These are phyloP conservation scores for Macrochelys suwanniensis DNA, from an alignment of 2,797 vertebrate genomes.

Conservation along the genomic window DNA sequence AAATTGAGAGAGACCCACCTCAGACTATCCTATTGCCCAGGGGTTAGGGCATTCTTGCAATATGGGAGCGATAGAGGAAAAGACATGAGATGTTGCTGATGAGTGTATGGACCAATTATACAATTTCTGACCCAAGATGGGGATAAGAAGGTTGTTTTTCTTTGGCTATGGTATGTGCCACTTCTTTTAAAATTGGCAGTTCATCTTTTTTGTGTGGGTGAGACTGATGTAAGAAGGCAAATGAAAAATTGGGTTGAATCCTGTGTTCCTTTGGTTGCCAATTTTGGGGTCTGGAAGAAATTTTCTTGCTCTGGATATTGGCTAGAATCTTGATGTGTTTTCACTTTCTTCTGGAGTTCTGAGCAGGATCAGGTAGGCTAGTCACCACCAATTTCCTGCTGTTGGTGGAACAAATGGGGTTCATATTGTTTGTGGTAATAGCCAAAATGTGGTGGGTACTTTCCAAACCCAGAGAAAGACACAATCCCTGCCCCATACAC, in stretches of 20 bases:
- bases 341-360: slow-evolving; percentile 47
- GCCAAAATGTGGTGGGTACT: background rate
- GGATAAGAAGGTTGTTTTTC: background rate
- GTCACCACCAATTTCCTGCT: slow-evolving; percentile 6
- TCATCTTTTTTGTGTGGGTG: slow-evolving; percentile 15
- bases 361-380: slow-evolving; percentile 42
- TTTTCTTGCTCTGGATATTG: slow-evolving; percentile 42
- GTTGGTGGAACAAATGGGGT: slow-evolving; percentile 46
- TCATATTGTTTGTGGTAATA: background rate
- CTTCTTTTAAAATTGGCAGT: slow-evolving; percentile 12
- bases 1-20: background rate
- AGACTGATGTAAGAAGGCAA: slow-evolving; percentile 54
- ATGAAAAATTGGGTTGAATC: slow-evolving; percentile 35
- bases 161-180: slow-evolving; percentile 2
- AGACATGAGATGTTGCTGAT: background rate
- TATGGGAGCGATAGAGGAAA: background rate
- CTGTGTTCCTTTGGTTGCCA: slow-evolving; percentile 54
- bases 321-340: slow-evolving; percentile 3
- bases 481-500: background rate
- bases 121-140: background rate
- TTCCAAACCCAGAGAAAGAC: slow-evolving; percentile 40
- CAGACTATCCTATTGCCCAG: background rate
- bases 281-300: slow-evolving; percentile 56
- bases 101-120: background rate
- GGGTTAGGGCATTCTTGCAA: background rate